Percentiles rank a stretch among this genome's conserved stretches.
phyloP scores from a whole-genome alignment of 2,797 vertebrate genomes.

The Sebastes jordani region DNA sequence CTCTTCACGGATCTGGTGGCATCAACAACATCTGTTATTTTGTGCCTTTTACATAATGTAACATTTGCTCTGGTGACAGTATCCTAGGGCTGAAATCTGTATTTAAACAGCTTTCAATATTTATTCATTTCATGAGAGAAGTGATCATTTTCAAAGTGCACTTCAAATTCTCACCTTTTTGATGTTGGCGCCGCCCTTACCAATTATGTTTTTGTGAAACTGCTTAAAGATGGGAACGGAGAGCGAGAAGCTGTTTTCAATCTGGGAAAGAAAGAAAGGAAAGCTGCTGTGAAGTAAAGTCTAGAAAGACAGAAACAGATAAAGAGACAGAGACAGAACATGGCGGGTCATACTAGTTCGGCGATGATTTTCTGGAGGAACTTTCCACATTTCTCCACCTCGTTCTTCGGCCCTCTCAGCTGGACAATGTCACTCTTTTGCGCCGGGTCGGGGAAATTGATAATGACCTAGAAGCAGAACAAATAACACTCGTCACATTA shows the following conservation, averaged over 20 bases:
- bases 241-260: constrained; percentile 86
- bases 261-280: constrained; percentile 59
- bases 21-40: background rate
- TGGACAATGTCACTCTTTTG: constrained; percentile 88
- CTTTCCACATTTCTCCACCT: constrained; percentile 88
- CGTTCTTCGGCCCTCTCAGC: constrained; percentile 85
- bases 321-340: rapidly evolving
- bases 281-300: background rate
- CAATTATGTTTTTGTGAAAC: constrained; percentile 89
- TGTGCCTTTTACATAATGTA: background rate
- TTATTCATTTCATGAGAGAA: background rate
- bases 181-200: constrained; percentile 86
- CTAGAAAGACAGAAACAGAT: background rate
- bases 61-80: background rate
- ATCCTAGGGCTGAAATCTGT: background rate
- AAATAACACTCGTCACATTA: background rate
- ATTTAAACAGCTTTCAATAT: background rate
- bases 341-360: constrained; percentile 76
- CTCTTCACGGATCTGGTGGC: constrained; percentile 84
- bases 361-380: constrained; percentile 85
- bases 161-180: constrained; percentile 79
- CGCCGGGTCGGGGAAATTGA: constrained; percentile 86
- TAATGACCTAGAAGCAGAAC: constrained; percentile 79
- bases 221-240: constrained; percentile 87
- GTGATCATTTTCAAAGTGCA: background rate